Base-by-base conservation (phyloP, 2,113 vertebrate species). In the Potamarius usumacintae region DNA sequence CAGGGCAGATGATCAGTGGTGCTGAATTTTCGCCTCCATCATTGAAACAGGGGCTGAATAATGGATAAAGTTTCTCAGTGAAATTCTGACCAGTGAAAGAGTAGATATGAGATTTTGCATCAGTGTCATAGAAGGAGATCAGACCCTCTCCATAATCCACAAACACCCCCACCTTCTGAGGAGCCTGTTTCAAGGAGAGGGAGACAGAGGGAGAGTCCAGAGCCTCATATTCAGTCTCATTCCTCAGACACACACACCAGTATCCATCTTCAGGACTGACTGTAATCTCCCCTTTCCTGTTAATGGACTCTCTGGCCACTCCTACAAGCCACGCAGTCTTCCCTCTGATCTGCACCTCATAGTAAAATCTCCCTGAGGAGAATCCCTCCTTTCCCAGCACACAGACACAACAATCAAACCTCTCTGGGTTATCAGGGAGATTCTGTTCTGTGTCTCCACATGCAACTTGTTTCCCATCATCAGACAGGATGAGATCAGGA, bases 61-160 rank as follows among this genome's bases (percentile, higher is more conserved):
- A 12, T 27, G 77, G 77, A 79, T 79, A 79, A n/a, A 79, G 22
- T 79, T 79, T 79, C 77, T 30, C 77, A 27, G 52, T 57, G 25
- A 79, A 79, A 57, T 8, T 20, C 74, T 77, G 74, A 77, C 42
- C 74, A 52, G 74, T 52, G 20, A 77, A 77, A 52, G 34, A 50
- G 20, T 77, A 77, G 74, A 77, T 77, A 77, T 10, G 74, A 50
- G 20, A 77, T 22, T 50, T 77, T 2, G 18, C 42, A 20, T 77
- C 74, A 50, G 9, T 11, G 4, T 65, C 63, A 65, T n/a, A 42
- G 2, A 42, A 42, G 34, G 34, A 42, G 34, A 42, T 42, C 34
- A 42, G 34, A 42, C 34, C 34, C 34, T 42, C 34, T 3, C 0
- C 34, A 42, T 42, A 42, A 42, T 42, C 34, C 34, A 42, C 34